Percentiles rank a stretch among this genome's conserved stretches.
These are phyloP conservation scores for Poeciliopsis turrubarensis DNA, from an alignment of 2,113 vertebrate genomes.

Conservation along the genomic window DNA sequence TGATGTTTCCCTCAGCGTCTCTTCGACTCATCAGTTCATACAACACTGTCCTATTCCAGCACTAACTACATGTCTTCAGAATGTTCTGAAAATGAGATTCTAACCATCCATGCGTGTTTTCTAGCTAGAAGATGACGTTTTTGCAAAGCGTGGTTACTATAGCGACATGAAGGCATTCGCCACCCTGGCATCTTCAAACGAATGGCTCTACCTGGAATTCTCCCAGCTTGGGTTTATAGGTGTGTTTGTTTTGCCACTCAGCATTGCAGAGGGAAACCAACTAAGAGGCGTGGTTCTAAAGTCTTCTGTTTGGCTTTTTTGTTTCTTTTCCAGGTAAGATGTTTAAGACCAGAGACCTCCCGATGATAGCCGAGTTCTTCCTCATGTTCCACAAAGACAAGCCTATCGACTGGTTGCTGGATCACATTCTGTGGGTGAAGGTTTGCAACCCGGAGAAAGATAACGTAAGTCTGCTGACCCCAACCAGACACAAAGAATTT, in stretches of 20 bases:
- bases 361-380: slow-evolving; percentile 91
- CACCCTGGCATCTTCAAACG: slow-evolving; percentile 79
- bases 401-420: slow-evolving; percentile 95
- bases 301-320: not conserved
- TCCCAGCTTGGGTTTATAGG: slow-evolving; percentile 95
- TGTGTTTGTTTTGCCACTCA: slow-evolving; percentile 58
- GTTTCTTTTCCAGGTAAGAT: slow-evolving; percentile 82
- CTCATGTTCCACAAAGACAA: slow-evolving; percentile 98
- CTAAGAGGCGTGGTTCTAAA: not conserved
- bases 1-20: too few species aligned
- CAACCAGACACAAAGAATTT: not conserved
- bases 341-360: slow-evolving; percentile 90
- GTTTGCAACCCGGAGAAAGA: slow-evolving; percentile 93
- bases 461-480: slow-evolving; percentile 66
- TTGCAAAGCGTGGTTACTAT: slow-evolving; percentile 90
- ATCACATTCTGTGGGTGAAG: slow-evolving; percentile 97
- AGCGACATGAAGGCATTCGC: slow-evolving; percentile 87
- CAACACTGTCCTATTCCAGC: too few species aligned
- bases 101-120: not conserved
- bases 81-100: too few species aligned
- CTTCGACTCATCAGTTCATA: too few species aligned
- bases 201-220: slow-evolving; percentile 95
- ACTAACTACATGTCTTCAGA: too few species aligned
- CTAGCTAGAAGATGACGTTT: slow-evolving; percentile 94
- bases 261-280: not conserved